Evolutionary conservation across 2,797 vertebrate genomes (phyloP), one percentile per base, ranked within the genome.

Genomic region (Dicrostonyx torquatus): DNA sequence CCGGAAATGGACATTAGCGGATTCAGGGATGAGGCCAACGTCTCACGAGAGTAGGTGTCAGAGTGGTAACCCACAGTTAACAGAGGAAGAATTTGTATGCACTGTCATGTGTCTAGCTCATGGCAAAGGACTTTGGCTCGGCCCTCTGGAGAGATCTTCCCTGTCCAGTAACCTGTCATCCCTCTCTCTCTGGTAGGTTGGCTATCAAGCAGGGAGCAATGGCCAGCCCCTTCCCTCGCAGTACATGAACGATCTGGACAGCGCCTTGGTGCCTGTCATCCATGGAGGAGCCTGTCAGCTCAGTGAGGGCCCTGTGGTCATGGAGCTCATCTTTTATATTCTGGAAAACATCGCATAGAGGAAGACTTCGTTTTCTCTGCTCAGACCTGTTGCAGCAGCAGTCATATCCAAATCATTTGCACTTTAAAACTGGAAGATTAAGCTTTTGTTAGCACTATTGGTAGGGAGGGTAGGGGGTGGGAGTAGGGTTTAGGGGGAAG

Each of bases 311-410:
- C 99, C 99, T 0, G 98, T 99, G 78, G 98, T 99, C 97, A 99
- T 99, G 99, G 99, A 99, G 98, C 99, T 99, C 98, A 98, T 99
- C 98, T 99, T 99, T 99, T 99, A 99, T 99, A 99, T 99, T 98
- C 98, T 99, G 98, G 99, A 99, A 98, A 99, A 99, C 98, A 99
- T 99, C 98, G 99, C 99, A 82, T 99, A 99, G 98, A 97, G 92
- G 91, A 90, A 70, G 91, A 96, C 97, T 96, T 97, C 45, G 97
- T 97, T 96, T 97, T 98, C 98, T 97, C 98, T 97, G 97, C 98
- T 96, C 89, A 98, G 98, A 98, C 97, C 97, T 98, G 97, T 98
- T 98, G 97, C 98, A 97, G 97, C 98, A 98, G 98, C 98, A 98
- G 98, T 98, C 98, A 98, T 97, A 98, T 98, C 98, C 98, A 98